Evolutionary conservation across 1,140 invertebrate species (phyloP).

Genomic region (Scaptomyza hsui): DNA sequence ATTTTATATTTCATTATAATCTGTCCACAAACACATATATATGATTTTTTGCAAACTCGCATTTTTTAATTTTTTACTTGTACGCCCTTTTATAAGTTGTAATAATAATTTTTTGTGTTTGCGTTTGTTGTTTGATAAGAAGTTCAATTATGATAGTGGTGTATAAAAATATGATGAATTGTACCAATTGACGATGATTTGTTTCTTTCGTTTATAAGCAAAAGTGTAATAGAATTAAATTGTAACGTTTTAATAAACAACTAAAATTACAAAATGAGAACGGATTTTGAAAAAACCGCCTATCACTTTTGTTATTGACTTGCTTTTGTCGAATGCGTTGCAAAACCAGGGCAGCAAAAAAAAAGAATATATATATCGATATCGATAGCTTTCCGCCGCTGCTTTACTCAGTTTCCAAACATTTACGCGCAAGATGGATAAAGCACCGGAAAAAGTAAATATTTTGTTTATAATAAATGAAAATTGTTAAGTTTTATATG

Average conservation of each 20-base stretch:
- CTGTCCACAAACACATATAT: slow-evolving; percentile 48
- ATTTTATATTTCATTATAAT: slow-evolving; percentile 66
- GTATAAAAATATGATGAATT: slow-evolving; percentile 81
- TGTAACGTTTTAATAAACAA: slow-evolving; percentile 81
- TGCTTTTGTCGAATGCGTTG: background rate
- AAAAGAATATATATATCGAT: background rate
- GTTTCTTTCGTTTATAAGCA: slow-evolving; percentile 82
- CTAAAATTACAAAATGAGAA: slow-evolving; percentile 27
- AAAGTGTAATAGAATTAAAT: slow-evolving; percentile 82
- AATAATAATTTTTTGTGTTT: slow-evolving; percentile 64
- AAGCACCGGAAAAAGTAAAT: slow-evolving; percentile 15
- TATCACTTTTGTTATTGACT: background rate
- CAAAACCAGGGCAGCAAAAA: slow-evolving; percentile 1
- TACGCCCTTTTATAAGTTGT: slow-evolving; percentile 65
- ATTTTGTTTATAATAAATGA: background rate
- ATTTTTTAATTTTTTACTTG: slow-evolving; percentile 45
- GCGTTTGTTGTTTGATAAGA: slow-evolving; percentile 75
- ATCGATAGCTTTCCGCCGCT: background rate
- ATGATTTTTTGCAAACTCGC: slow-evolving; percentile 46
- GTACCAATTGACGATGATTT: slow-evolving; percentile 82
- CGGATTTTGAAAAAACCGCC: slow-evolving; percentile 24
- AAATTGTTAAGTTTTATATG: background rate
- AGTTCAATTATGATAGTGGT: slow-evolving; percentile 69
- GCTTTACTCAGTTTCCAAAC: background rate
- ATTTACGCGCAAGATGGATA: slow-evolving; percentile 19